These are phyloP conservation scores for Spheniscus mendiculus DNA, from an alignment of 2,113 vertebrate genomes.

Conservation along the genomic window DNA sequence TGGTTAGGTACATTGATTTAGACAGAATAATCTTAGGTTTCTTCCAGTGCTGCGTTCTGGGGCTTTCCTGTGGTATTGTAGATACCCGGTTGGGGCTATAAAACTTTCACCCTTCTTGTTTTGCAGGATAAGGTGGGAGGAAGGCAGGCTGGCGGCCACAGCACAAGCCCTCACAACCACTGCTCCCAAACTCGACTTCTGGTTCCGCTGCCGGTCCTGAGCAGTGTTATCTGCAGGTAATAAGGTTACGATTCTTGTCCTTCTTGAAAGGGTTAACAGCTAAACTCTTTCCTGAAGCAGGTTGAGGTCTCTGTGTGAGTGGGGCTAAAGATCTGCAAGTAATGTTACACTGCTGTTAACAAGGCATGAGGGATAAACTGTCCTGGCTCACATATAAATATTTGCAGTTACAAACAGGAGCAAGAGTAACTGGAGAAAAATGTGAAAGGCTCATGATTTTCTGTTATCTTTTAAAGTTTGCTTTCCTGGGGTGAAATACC, in stretches of 20 bases:
- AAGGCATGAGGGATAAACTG: slow-evolving; percentile 32
- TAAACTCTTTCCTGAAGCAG: not conserved
- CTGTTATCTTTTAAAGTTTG: not conserved
- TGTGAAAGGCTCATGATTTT: not conserved
- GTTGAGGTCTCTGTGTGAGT: not conserved
- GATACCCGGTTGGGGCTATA: not conserved
- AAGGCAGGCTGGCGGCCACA: not conserved
- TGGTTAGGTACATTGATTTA: not conserved
- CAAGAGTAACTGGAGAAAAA: slow-evolving; percentile 16
- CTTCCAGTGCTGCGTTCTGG: not conserved
- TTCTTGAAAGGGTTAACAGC: not conserved
- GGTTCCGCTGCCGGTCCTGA: not conserved
- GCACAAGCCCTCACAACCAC: not conserved
- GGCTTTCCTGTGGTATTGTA: not conserved
- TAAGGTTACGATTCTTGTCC: not conserved
- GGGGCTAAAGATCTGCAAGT: not conserved
- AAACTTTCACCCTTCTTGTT: not conserved
- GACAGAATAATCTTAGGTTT: not conserved
- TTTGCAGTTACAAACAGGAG: slow-evolving; percentile 18
- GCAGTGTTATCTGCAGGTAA: not conserved
- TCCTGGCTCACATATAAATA: slow-evolving; percentile 21
- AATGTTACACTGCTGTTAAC: not conserved
- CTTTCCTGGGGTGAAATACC: not conserved
- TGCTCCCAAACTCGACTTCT: not conserved
- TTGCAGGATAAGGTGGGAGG: not conserved